phyloP scores from a whole-genome alignment of 64 coral and sea anemone genomes.

The Acropora tenuis region DNA sequence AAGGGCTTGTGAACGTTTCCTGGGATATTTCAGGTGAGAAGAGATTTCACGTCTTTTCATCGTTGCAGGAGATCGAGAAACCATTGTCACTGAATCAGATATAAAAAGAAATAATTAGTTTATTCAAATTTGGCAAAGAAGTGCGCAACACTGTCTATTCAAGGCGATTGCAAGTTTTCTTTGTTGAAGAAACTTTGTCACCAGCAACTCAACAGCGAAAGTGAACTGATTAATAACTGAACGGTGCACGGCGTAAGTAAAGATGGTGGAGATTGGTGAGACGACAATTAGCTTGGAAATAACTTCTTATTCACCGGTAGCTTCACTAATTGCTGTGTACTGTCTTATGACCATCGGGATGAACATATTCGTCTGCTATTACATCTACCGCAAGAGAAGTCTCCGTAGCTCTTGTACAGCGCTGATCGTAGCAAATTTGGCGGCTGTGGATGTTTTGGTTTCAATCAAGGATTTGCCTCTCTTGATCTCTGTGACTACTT shows the following conservation, averaged over 20 bases:
- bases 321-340: conserved; percentile 75
- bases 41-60: background rate
- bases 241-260: background rate
- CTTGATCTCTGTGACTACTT: conserved; percentile 72
- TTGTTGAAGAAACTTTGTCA: background rate
- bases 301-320: conserved; percentile 80
- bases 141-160: conserved; percentile 3
- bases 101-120: background rate
- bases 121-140: background rate
- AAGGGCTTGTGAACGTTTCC: background rate
- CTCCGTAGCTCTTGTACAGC: conserved; percentile 89
- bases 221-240: background rate
- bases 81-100: background rate
- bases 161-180: background rate
- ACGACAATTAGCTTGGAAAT: conserved; percentile 76
- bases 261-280: conserved; percentile 28
- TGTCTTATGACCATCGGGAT: conserved; percentile 91
- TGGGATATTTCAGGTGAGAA: background rate
- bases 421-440: conserved; percentile 95
- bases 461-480: conserved; percentile 96
- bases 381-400: conserved; percentile 90
- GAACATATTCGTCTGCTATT: conserved; percentile 89
- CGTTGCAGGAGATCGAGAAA: background rate
- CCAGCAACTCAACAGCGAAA: background rate
- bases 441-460: conserved; percentile 93